phyloP scores from a whole-genome alignment of 2,888 invertebrate genomes.

The Cotesia congregata region DNA sequence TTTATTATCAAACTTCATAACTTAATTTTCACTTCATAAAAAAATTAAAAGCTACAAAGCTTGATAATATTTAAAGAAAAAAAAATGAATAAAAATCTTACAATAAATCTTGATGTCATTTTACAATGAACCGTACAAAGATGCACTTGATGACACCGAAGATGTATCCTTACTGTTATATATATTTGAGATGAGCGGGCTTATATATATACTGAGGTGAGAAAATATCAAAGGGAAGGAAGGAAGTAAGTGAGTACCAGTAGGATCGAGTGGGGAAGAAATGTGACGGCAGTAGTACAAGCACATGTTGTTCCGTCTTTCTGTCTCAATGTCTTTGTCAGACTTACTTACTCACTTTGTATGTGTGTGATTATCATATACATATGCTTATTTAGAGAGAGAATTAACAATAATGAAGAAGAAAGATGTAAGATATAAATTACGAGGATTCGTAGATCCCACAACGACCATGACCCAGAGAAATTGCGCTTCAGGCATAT shows the following conservation, averaged over 20 bases:
- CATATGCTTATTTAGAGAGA: not conserved
- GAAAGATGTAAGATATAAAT: constrained; percentile 35
- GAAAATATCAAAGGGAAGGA: constrained; percentile 58
- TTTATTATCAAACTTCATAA: too few relatives aligned
- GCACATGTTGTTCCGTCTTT: constrained; percentile 25
- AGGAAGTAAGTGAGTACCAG: constrained; percentile 45
- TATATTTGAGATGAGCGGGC: constrained; percentile 59
- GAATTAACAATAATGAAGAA: not conserved
- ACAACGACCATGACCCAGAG: constrained; percentile 60
- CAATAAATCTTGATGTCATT: constrained; percentile 56
- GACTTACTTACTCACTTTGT: not conserved
- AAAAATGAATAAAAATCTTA: constrained; percentile 49
- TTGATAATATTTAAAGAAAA: not conserved
- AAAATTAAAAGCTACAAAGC: too few relatives aligned
- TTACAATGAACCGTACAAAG: not conserved
- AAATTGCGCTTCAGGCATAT: constrained; percentile 59
- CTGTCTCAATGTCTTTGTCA: not conserved
- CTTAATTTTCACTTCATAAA: too few relatives aligned
- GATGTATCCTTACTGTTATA: constrained; percentile 63
- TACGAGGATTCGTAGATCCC: constrained; percentile 42
- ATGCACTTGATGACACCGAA: constrained; percentile 45
- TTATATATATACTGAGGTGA: constrained; percentile 61
- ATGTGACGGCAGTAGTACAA: constrained; percentile 17
- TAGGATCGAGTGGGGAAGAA: constrained; percentile 44
- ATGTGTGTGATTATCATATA: too few relatives aligned